phyloP scores from a whole-genome alignment of 2,113 vertebrate genomes.

The Dicentrarchus labrax region DNA sequence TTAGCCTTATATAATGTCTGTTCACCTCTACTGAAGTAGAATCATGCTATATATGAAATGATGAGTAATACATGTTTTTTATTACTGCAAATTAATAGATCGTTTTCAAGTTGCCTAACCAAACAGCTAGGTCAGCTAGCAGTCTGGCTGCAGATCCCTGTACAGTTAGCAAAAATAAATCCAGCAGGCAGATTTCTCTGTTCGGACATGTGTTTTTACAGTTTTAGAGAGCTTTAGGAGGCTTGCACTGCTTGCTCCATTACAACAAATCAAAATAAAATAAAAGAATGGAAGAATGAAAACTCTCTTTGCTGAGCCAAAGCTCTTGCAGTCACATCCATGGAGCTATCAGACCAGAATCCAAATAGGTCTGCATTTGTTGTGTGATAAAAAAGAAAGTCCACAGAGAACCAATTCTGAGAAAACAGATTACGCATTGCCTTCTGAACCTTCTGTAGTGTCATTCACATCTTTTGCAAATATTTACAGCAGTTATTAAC shows the following conservation, averaged over 20 bases:
- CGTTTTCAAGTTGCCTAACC: neutral
- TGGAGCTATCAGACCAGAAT: neutral
- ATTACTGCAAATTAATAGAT: neutral
- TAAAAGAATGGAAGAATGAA: neutral
- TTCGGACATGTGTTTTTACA: neutral
- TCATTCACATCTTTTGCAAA: neutral
- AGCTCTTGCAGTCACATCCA: neutral
- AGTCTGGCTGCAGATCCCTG: neutral
- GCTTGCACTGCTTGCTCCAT: neutral
- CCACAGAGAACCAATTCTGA: neutral
- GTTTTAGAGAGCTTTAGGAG: neutral
- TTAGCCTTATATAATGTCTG: neutral
- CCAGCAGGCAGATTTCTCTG: neutral
- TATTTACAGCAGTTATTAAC: constrained; percentile 38
- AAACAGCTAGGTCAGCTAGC: too few relatives aligned
- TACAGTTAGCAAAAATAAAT: neutral
- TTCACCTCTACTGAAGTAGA: neutral
- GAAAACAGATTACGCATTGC: neutral
- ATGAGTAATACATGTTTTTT: neutral
- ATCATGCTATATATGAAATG: neutral
- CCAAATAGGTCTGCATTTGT: neutral
- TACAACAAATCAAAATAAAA: neutral
- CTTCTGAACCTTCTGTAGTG: neutral
- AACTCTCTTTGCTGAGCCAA: neutral
- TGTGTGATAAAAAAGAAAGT: neutral